Base-by-base conservation (phyloP, 2,888 invertebrate genomes). In the Noctua fimbriata region DNA sequence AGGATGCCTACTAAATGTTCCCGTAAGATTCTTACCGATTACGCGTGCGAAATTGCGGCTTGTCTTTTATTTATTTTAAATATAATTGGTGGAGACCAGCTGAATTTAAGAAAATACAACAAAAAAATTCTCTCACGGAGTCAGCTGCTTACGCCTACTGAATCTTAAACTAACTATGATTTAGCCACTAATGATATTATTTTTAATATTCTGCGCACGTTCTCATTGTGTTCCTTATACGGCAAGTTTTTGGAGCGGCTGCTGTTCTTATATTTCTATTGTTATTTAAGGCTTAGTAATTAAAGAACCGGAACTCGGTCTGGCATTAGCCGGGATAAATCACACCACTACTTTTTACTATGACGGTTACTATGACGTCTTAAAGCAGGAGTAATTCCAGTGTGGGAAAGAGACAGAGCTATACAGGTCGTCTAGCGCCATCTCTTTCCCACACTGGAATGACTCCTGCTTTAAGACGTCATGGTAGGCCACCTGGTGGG, bases 231-330 rank as follows among this genome's bases (percentile, higher is more conserved):
- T 36, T 24, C 69, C 69, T 4, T 47, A 21, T 16, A 41, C 0
- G 55, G 55, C 4, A n/a, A 47, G 36, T 49, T 69, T 78, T 84
- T 84, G 63, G 69, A 78, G 36, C 28, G 16, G 1, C 79, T 4
- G 12, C 12, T 36, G 28, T 77, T 55, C n/a, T 84, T 36, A 32
- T 21, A 44, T 78, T 78, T 60, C 41, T 52, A 77, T 80, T 67
- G 58, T 44, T 83, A 83, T 52, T 69, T 81, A 55, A 36, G 24
- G 3, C 16, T 55, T 84, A 55, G 84, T 65, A 47, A 79, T 84
- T 55, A 32, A 79, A 47, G n/a, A 69, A 69, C 36, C 55, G 52
- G 70, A 84, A 41, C 5, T 21, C 6, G 1, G 16, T 44, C 36
- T 84, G 36, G 2, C 28, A 47, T 12, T 36, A 60, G 44, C 14